Conservation (phyloP, 2,113 vertebrate species). For the Petroica traversi region DNA sequence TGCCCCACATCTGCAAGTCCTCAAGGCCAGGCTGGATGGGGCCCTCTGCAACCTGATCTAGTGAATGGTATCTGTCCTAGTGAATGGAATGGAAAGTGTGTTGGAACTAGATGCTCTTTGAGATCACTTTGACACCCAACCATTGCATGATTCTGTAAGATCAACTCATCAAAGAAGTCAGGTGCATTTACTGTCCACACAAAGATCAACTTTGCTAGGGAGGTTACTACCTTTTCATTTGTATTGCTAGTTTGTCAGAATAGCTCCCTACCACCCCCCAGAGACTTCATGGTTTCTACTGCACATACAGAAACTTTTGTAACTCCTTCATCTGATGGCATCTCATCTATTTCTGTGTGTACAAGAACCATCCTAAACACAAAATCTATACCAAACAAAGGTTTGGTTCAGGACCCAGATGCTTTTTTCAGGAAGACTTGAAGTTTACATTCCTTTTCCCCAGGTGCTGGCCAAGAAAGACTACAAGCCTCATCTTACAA, state of each 20-base stretch:
- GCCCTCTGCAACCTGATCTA: neutral
- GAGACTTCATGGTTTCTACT: neutral
- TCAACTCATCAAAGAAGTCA: neutral
- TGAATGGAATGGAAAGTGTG: neutral
- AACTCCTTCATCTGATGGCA: neutral
- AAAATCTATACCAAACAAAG: neutral
- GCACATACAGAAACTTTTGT: neutral
- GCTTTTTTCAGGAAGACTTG: neutral
- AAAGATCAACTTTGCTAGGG: neutral
- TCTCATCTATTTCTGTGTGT: neutral
- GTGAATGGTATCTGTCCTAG: neutral
- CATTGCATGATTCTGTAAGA: neutral
- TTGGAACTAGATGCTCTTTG: neutral
- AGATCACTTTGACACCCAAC: neutral
- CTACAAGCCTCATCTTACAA: neutral
- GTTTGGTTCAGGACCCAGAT: neutral
- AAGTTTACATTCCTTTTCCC: neutral
- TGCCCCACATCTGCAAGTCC: neutral
- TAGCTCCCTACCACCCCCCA: neutral
- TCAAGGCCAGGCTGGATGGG: neutral
- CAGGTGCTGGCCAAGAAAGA: neutral
- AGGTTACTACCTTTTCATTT: neutral
- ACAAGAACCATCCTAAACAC: neutral
- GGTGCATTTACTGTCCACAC: neutral
- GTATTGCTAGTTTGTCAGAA: neutral